A percentile compares a stretch with the other conserved stretches of the same genome.
phyloP scores from a whole-genome alignment of 2,113 vertebrate species.

The Panurus biarmicus region DNA sequence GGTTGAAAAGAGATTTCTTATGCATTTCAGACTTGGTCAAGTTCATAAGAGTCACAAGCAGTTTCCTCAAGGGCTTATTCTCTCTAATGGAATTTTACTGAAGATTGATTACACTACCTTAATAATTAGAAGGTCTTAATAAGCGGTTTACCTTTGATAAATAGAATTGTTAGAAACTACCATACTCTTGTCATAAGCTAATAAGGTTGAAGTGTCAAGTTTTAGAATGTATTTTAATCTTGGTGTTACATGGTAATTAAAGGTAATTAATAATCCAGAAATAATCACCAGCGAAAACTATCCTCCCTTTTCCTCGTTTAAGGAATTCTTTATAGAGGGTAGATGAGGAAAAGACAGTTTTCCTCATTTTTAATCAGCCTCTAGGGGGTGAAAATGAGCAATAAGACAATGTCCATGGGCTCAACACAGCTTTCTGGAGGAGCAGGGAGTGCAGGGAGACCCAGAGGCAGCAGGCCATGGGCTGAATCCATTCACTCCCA shows the following conservation, averaged over 20 bases:
- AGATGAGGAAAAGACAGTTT: background rate
- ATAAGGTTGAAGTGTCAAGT: constrained; percentile 62
- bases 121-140: constrained; percentile 71
- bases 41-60: constrained; percentile 37
- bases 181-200: constrained; percentile 20
- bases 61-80: constrained; percentile 53
- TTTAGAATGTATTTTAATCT: constrained; percentile 59
- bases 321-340: background rate
- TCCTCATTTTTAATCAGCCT: background rate
- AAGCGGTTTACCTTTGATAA: constrained; percentile 66
- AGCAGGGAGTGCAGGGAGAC: background rate
- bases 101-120: constrained; percentile 66
- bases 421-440: background rate
- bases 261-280: constrained; percentile 54
- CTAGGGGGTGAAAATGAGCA: accelerated
- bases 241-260: constrained; percentile 31
- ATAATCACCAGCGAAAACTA: background rate
- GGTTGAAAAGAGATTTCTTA: background rate
- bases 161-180: constrained; percentile 57
- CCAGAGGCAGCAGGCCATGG: background rate
- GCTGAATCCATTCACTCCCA: background rate
- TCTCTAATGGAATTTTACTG: constrained; percentile 53
- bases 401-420: background rate
- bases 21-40: background rate
- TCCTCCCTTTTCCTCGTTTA: background rate